These are phyloP conservation scores for Tympanoctomys barrerae DNA, from an alignment of 2,797 vertebrate species.

Conservation along the genomic window DNA sequence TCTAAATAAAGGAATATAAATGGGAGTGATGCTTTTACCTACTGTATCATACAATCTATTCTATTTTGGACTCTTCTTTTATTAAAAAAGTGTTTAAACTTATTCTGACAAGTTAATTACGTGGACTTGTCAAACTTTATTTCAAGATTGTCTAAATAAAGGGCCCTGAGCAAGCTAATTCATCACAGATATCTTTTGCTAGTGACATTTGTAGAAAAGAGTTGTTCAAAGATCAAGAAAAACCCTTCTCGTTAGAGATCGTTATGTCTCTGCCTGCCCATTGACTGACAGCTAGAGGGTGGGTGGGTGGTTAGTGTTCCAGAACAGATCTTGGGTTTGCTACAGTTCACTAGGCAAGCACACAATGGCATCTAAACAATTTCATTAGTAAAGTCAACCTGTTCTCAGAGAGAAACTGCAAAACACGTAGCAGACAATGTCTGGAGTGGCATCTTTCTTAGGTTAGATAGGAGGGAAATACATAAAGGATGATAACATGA, in stretches of 20 bases:
- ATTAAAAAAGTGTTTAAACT: not conserved
- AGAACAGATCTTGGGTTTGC: not conserved
- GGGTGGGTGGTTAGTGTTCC: not conserved
- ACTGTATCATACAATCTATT: not conserved
- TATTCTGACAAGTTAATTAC: slow-evolving; percentile 19
- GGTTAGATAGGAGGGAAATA: not conserved
- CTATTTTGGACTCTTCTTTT: not conserved
- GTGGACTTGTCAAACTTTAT: slow-evolving; percentile 41
- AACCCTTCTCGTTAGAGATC: slow-evolving; percentile 17
- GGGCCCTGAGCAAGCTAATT: not conserved
- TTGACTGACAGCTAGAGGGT: not conserved
- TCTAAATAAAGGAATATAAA: not conserved
- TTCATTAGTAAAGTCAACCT: not conserved
- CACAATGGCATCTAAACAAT: not conserved
- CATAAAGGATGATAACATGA: not conserved
- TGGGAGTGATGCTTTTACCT: not conserved
- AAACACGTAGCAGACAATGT: not conserved
- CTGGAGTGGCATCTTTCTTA: not conserved
- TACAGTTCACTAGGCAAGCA: not conserved
- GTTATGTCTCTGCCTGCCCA: not conserved
- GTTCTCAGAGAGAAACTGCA: not conserved
- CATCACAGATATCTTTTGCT: slow-evolving; percentile 23
- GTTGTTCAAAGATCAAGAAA: slow-evolving; percentile 26
- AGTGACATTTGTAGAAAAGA: not conserved
- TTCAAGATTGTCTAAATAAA: slow-evolving; percentile 50